These are phyloP conservation scores for Exaiptasia diaphana DNA, from an alignment of 64 coral and sea anemone species.

Conservation along the genomic window DNA sequence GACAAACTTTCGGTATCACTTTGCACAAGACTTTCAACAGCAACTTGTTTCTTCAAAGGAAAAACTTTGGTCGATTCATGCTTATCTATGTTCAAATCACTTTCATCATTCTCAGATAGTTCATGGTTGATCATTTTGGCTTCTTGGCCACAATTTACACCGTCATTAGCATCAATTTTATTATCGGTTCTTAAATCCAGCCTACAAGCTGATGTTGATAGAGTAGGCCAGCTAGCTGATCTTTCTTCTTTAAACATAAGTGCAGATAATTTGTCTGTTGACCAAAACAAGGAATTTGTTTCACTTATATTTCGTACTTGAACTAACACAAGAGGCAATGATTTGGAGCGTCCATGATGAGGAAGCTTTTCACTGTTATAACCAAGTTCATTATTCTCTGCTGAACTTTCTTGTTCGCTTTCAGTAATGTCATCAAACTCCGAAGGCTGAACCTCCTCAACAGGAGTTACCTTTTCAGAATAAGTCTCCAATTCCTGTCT, in stretches of 20 bases:
- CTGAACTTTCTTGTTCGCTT: background rate
- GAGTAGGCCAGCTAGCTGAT: background rate
- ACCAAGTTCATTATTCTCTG: background rate
- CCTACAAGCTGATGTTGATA: background rate
- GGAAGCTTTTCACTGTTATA: background rate
- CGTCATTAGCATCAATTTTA: background rate
- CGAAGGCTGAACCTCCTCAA: background rate
- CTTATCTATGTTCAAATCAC: background rate
- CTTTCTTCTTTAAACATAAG: background rate
- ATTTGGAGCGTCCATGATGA: background rate
- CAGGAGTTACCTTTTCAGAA: background rate
- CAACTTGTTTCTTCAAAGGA: background rate
- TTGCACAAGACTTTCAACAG: background rate
- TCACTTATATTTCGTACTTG: background rate
- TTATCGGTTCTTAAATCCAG: background rate
- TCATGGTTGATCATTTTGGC: background rate
- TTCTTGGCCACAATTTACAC: too few species aligned
- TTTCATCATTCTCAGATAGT: background rate
- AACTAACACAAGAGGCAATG: background rate
- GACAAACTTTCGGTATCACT: background rate
- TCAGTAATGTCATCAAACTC: background rate
- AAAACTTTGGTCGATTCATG: background rate
- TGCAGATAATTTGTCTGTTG: background rate
- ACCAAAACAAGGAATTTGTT: constrained; percentile 2
- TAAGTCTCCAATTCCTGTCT: constrained; percentile 3